Base-by-base conservation (phyloP, 1,140 invertebrate genomes). In the Drosophila pseudoobscura region DNA sequence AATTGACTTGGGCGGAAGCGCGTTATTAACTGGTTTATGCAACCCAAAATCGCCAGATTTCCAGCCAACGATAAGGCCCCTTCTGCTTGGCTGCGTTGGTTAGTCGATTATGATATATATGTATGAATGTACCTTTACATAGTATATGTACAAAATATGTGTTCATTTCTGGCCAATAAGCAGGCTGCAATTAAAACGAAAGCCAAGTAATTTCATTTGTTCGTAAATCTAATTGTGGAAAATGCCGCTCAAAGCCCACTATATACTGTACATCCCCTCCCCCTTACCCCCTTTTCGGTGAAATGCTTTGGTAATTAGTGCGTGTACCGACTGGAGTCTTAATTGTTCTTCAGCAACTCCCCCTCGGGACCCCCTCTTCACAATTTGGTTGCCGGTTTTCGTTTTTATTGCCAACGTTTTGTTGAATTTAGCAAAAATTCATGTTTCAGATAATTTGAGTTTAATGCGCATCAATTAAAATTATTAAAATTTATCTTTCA, bases 11-110 rank as follows among this genome's bases (percentile, higher is more conserved):
- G 70, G 74, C 87, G 88, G 88, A 90, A 88, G 79, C 78, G 69
- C 49, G 88, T 90, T 90, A 90, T 90, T 90, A 90, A 90, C 88
- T 90, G 88, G 78, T 90, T 90, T 90, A 90, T 90, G 88, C 88
- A 90, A 90, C 76, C 83, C 82, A 88, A 80, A 90, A 90, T 90
- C 76, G 78, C 47, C 66, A 80, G 88, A 90, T 90, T 78, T 61
- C 64, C 60, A 69, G 51, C 66, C 44, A 41, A 22, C 63, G 83
- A 88, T 88, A 88, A 88, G 80, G 53, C 49, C 24, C 53, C 44
- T 9, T 68, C 55, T 76, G 74, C 73, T 76, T 75, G 72, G 72
- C 53, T 75, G 69, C 49, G 58, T 60, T 53, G 26, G 9, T 20
- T 49, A 61, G 53, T 61, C 54, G 57, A 80, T 72, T 66, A 66